Evolutionary conservation across 2,113 vertebrate species (phyloP).

Genomic region (Xiphophorus hellerii): DNA sequence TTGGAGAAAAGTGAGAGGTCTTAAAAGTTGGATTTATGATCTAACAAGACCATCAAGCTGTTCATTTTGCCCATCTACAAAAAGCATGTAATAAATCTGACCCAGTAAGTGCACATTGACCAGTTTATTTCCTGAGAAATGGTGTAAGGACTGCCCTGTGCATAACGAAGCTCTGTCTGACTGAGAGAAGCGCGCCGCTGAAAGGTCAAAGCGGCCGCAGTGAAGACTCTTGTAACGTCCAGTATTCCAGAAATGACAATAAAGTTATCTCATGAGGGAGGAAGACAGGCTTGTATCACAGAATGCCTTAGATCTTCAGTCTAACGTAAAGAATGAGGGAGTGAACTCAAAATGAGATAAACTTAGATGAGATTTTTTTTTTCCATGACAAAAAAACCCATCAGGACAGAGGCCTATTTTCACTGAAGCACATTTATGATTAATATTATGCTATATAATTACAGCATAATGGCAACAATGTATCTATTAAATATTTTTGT

Average conservation of each 20-base stretch:
- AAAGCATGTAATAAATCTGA: neutral
- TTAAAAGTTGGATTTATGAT: neutral
- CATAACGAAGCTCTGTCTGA: neutral
- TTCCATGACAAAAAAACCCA: neutral
- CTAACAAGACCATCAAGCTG: neutral
- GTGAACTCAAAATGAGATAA: conserved; percentile 18
- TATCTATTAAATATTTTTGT: too few species aligned
- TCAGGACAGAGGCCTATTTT: neutral
- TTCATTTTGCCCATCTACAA: conserved; percentile 7
- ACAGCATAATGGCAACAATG: too few species aligned
- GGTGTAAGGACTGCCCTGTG: neutral
- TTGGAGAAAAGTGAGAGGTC: conserved; percentile 1
- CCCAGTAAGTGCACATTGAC: neutral
- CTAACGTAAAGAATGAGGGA: conserved; percentile 15
- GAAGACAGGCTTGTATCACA: conserved; percentile 12
- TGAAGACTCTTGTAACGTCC: conserved; percentile 11
- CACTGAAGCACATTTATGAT: neutral
- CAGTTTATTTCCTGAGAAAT: neutral
- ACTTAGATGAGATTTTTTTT: conserved; percentile 14
- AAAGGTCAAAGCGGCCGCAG: neutral
- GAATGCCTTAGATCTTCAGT: conserved; percentile 14
- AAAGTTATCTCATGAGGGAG: conserved; percentile 33
- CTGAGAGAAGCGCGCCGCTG: neutral
- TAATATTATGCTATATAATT: too few species aligned
- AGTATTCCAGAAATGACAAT: conserved; percentile 25